Evolutionary conservation across 92 coral and sea anemone species (phyloP), one percentile per base, ranked within the genome.

Genomic region (Diadumene lineata): DNA sequence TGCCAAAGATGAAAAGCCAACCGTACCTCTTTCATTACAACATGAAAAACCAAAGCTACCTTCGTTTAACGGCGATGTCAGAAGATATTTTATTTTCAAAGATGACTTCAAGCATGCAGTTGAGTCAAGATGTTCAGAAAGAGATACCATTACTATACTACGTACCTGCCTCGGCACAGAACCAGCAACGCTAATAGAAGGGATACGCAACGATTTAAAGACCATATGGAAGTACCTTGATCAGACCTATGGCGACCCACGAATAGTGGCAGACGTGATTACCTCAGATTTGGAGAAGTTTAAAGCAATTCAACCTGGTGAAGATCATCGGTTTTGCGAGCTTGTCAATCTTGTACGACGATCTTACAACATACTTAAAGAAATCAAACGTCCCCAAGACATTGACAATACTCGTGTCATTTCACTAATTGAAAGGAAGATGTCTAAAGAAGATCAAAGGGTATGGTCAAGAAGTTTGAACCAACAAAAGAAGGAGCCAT

Each of bases 351-450:
- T 88, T 18, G 79, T 82, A 2, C 76, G 60, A 26, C 43, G 89
- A 60, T 60, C 92, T 28, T 83, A 64, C 24, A 90, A 90, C 79
- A 79, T 85, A 13, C 73, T 90, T 23, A 82, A 75, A 62, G 91
- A 90, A 63, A 89, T 86, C 13, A 85, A 73, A 31, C 78, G 70
- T 9, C 89, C 84, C 18, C 24, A 73, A 53, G 89, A 86, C 69
- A 82, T 90, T 86, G 83, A 80, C 65, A 85, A 89, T 44, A 89
- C 60, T 68, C 96, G 86, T 31, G 86, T 86, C 81, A 26, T 90
- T 16, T 80, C 91, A 44, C 56, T 86, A 11, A 79, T 82, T 11
- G 91, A 86, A 51, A 80, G 77, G 66, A 89, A 89, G 74, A 66
- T 89, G 90, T 76, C 70, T 50, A 48, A 21, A 16, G 85, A 89